A percentile compares a stretch with the other conserved stretches of the same genome.
These are phyloP conservation scores for Isaurus tuberculatus DNA, from an alignment of 92 coral and sea anemone genomes.

Conservation along the genomic window DNA sequence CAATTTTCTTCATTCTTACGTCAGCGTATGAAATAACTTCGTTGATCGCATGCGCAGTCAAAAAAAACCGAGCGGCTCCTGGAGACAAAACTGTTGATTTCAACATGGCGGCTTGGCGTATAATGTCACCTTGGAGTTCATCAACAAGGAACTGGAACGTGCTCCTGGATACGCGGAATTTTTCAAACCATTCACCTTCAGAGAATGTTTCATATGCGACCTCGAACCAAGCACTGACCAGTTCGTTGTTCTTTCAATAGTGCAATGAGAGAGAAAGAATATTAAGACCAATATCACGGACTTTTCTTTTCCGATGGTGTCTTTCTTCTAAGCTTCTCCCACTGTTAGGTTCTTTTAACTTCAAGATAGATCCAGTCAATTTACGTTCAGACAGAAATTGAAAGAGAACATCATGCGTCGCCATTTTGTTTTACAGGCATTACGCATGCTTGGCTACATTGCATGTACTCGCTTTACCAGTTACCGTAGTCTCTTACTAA, in stretches of 20 bases:
- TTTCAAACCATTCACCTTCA: background rate
- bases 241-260: background rate
- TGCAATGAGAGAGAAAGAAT: background rate
- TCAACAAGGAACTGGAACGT: background rate
- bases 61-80: background rate
- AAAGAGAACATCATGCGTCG: no score
- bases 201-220: background rate
- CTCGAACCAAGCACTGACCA: background rate
- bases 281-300: background rate
- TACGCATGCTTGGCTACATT: background rate
- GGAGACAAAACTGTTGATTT: background rate
- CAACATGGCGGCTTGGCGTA: background rate
- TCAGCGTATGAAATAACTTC: no score
- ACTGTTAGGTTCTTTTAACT: no score
- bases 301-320: background rate
- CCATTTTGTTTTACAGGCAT: no score
- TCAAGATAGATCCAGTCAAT: no score
- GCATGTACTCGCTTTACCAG: background rate
- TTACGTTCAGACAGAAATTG: no score
- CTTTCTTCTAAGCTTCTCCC: background rate
- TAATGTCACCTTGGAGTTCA: background rate
- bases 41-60: conserved; percentile 10
- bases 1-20: no score
- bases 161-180: background rate
- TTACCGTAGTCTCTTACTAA: background rate